These are phyloP conservation scores for Turdus rufiventris DNA, from an alignment of 2,113 vertebrate genomes.

Conservation along the genomic window DNA sequence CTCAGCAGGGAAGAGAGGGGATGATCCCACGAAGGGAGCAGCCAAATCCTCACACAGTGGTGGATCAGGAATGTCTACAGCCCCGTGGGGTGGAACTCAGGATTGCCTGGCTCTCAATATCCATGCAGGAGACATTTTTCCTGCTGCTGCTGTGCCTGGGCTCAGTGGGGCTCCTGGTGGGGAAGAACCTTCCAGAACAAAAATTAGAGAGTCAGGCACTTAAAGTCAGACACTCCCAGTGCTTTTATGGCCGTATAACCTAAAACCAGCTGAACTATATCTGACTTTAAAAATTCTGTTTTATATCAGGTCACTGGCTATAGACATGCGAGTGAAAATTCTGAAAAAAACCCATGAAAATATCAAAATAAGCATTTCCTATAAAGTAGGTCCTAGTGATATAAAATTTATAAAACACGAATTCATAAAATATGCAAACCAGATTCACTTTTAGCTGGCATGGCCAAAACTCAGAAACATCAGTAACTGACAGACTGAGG, in stretches of 20 bases:
- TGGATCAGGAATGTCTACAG: neutral
- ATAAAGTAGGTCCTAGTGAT: neutral
- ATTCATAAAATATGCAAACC: neutral
- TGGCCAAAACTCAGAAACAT: neutral
- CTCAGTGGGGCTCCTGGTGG: neutral
- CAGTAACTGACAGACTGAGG: neutral
- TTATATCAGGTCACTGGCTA: neutral
- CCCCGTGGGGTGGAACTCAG: neutral
- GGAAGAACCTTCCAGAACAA: neutral
- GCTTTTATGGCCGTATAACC: neutral
- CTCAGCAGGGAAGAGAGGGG: neutral
- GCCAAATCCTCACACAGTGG: neutral
- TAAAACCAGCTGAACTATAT: neutral
- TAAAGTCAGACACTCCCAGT: neutral
- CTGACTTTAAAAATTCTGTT: neutral
- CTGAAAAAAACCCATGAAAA: neutral
- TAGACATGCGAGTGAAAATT: neutral
- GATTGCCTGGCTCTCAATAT: fast-evolving
- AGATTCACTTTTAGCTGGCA: neutral
- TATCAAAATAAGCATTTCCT: neutral
- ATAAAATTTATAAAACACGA: neutral
- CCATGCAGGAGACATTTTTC: neutral
- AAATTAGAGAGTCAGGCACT: neutral
- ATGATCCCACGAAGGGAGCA: neutral
- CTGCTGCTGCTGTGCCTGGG: neutral